Percentiles rank a stretch among this genome's conserved stretches.
These are phyloP conservation scores for Cettia cetti DNA, from an alignment of 2,113 vertebrate genomes.

Conservation along the genomic window DNA sequence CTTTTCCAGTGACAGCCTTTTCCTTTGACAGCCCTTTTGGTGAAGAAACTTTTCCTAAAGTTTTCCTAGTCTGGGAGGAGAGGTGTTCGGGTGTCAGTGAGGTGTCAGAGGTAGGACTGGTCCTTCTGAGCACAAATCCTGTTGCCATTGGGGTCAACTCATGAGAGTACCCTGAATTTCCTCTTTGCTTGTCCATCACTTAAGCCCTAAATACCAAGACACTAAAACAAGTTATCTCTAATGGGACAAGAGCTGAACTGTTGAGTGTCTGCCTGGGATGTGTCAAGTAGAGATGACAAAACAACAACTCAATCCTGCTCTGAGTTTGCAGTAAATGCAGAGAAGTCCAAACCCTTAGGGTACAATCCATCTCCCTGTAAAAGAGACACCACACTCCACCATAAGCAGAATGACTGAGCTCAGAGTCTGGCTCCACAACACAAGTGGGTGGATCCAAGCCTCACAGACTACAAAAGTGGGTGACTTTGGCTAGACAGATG, in stretches of 20 bases:
- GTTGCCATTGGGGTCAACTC: not conserved
- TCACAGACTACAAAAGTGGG: constrained; percentile 43
- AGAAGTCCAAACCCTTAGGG: not conserved
- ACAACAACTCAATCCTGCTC: not conserved
- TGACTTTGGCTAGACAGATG: constrained; percentile 61
- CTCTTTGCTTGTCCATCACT: not conserved
- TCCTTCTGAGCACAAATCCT: not conserved
- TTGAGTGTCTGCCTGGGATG: not conserved
- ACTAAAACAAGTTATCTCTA: not conserved
- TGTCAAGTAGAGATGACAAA: not conserved
- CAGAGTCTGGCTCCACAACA: constrained; percentile 36
- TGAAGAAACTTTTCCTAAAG: not conserved
- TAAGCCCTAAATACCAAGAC: not conserved
- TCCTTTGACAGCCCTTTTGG: not conserved
- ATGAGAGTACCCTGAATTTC: not conserved
- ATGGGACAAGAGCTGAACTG: not conserved
- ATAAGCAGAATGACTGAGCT: constrained; percentile 3
- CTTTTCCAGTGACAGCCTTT: not conserved
- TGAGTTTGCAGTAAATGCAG: not conserved
- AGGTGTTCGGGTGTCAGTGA: not conserved
- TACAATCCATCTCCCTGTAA: not conserved
- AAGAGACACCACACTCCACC: not conserved
- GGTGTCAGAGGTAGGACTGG: not conserved
- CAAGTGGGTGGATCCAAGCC: constrained; percentile 42
- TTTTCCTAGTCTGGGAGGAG: not conserved